These are phyloP conservation scores for Lissonota sp. DNA, from an alignment of 2,888 invertebrate species.

Conservation along the genomic window DNA sequence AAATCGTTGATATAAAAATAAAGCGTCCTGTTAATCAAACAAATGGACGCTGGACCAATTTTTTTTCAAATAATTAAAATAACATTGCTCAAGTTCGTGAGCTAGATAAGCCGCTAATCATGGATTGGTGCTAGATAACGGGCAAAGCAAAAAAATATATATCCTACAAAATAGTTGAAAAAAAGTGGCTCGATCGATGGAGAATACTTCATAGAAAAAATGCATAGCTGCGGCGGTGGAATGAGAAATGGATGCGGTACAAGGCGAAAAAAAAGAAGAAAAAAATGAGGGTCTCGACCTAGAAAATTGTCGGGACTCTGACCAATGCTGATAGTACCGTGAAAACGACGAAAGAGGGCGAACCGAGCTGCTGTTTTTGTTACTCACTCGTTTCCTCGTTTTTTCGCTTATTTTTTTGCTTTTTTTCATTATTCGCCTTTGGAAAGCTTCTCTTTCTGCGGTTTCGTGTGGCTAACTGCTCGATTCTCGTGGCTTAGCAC, in stretches of 20 bases:
- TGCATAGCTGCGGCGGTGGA: conserved; percentile 7
- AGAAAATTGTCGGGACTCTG: conserved; percentile 66
- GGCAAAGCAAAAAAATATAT: too few relatives aligned
- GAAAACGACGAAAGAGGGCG: conserved; percentile 18
- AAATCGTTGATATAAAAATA: too few relatives aligned
- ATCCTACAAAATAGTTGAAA: too few relatives aligned
- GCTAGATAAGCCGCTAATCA: too few relatives aligned
- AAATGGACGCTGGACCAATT: too few relatives aligned
- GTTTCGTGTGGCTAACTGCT: neutral
- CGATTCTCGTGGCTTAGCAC: conserved; percentile 10
- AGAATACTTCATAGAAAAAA: conserved; percentile 4
- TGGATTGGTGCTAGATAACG: too few relatives aligned
- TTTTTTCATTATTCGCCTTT: neutral
- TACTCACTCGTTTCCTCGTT: conserved; percentile 34
- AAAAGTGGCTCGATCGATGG: neutral
- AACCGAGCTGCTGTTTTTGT: conserved; percentile 38
- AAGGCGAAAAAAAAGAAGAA: conserved; percentile 42
- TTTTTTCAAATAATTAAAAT: too few relatives aligned
- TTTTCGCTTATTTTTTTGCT: neutral
- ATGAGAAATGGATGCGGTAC: conserved; percentile 60
- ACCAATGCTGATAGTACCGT: conserved; percentile 29
- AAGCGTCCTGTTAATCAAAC: too few relatives aligned
- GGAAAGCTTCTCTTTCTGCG: neutral
- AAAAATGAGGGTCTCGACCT: conserved; percentile 65
- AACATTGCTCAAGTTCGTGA: too few relatives aligned